These are phyloP conservation scores for Acinonyx jubatus DNA, from an alignment of 2,113 vertebrate species.

Conservation along the genomic window DNA sequence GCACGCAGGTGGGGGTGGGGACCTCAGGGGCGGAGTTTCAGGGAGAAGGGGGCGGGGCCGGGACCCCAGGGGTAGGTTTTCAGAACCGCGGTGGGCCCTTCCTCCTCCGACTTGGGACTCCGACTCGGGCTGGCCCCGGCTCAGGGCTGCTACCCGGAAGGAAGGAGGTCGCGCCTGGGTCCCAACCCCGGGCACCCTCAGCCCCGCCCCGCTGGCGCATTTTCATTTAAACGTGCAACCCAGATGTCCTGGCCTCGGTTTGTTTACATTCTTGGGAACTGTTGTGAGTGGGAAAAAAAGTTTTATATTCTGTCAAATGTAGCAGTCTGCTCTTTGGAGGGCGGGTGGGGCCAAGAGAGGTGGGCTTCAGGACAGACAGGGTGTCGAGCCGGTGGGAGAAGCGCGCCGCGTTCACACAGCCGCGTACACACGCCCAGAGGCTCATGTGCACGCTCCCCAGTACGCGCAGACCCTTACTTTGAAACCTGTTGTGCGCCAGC, in stretches of 20 bases:
- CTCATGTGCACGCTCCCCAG: not conserved
- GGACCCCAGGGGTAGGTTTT: not conserved
- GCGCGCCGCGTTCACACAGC: not conserved
- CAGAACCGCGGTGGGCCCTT: not conserved
- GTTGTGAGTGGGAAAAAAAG: slow-evolving; percentile 67
- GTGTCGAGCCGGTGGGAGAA: not conserved
- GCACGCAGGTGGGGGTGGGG: fast-evolving
- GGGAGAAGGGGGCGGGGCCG: not conserved
- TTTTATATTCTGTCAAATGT: slow-evolving; percentile 83
- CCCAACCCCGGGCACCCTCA: not conserved
- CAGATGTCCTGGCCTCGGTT: slow-evolving; percentile 92
- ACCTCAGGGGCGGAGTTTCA: not conserved
- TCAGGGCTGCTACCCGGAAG: not conserved
- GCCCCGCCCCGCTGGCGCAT: not conserved
- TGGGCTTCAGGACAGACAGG: not conserved
- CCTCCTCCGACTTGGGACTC: not conserved
- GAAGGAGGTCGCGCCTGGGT: not conserved
- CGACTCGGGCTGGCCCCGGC: not conserved
- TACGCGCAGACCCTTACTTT: no score
- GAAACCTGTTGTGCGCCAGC: not conserved
- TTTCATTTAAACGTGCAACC: slow-evolving; percentile 89
- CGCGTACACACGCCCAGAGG: no score
- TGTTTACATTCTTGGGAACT: slow-evolving; percentile 93
- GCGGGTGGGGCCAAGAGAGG: not conserved
- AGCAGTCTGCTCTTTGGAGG: slow-evolving; percentile 71